These are phyloP conservation scores for Coronaproctus castanopsis DNA, from an alignment of 2,888 invertebrate species.

Conservation along the genomic window DNA sequence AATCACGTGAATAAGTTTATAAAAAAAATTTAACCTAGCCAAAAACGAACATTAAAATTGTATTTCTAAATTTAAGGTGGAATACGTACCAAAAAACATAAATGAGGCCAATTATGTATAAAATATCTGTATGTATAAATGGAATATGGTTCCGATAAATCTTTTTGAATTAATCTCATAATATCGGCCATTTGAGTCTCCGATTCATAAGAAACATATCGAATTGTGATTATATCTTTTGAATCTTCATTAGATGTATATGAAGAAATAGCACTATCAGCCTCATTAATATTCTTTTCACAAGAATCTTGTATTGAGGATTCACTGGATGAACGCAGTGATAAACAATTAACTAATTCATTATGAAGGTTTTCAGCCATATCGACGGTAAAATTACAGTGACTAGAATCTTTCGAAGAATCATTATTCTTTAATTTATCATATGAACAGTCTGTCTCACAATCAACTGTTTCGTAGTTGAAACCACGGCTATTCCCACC, in stretches of 20 bases:
- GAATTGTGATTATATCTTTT: slow-evolving; percentile 1
- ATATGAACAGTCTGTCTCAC: neutral
- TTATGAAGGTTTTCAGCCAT: neutral
- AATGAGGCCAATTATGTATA: slow-evolving; percentile 98
- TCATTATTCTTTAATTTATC: neutral
- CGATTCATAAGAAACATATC: slow-evolving; percentile 65
- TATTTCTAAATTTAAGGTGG: too few species aligned
- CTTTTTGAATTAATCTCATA: slow-evolving; percentile 96
- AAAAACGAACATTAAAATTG: too few species aligned
- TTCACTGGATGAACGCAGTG: neutral
- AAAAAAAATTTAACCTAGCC: too few species aligned
- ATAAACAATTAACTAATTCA: neutral
- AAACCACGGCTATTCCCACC: neutral
- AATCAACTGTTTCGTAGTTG: neutral
- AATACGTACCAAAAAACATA: slow-evolving; percentile 80
- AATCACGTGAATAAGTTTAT: too few species aligned
- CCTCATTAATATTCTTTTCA: neutral
- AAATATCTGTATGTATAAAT: slow-evolving; percentile 99
- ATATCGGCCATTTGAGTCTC: slow-evolving; percentile 97
- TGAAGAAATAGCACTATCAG: neutral
- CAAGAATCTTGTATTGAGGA: neutral
- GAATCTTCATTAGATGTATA: neutral
- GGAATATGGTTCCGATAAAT: slow-evolving; percentile 97
- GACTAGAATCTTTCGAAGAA: neutral
- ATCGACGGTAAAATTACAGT: neutral